Evolutionary conservation across 1,140 invertebrate genomes (phyloP).

Genomic region (Aplysia californica): DNA sequence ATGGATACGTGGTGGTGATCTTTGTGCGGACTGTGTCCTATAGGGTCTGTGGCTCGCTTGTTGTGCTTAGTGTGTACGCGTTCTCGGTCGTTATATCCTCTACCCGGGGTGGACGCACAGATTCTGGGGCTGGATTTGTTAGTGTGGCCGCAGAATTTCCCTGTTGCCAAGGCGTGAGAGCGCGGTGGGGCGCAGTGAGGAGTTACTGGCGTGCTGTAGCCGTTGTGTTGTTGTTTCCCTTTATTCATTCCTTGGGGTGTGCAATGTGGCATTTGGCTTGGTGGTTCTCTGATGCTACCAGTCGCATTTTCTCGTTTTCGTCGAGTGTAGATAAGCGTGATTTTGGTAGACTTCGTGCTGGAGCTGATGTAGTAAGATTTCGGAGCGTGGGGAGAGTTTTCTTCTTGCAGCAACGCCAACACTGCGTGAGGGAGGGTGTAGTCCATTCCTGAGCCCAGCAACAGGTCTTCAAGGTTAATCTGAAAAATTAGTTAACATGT

Average conservation of each 20-base stretch:
- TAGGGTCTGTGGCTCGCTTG: conserved; percentile 3
- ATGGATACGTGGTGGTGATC: conserved; percentile 2
- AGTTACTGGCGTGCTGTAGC: no score
- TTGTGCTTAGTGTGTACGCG: neutral
- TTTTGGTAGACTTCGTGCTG: conserved; percentile 12
- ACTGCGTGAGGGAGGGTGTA: conserved; percentile 23
- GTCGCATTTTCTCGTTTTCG: neutral
- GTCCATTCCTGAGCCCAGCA: conserved; percentile 9
- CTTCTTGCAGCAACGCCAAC: conserved; percentile 19
- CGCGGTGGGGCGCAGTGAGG: no score
- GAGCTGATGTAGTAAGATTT: conserved; percentile 27
- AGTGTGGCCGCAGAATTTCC: no score
- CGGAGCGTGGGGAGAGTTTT: neutral
- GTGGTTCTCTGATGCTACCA: no score
- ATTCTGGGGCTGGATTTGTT: neutral
- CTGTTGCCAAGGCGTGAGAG: no score
- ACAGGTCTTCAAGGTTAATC: no score
- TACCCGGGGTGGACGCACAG: neutral
- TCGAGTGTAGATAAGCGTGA: conserved; percentile 19
- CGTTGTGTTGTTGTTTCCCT: no score
- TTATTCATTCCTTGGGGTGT: no score
- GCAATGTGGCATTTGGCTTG: no score
- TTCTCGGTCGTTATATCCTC: neutral
- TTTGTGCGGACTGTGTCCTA: neutral
- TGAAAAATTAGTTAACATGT: no score